Evolutionary conservation across 2,888 invertebrate species (phyloP).

Genomic region (Lochmaea capreae): DNA sequence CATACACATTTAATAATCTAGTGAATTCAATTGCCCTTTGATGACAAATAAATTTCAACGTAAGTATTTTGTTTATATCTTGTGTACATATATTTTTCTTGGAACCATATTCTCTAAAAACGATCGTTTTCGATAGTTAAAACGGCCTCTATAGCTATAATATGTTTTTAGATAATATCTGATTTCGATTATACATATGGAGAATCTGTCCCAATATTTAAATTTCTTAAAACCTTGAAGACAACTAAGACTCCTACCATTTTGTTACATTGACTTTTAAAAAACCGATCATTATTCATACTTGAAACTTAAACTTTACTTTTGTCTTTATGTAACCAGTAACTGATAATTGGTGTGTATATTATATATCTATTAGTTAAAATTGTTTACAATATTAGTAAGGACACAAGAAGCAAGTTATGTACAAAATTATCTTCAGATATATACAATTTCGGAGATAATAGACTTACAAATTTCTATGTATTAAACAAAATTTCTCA

Average conservation of each 20-base stretch:
- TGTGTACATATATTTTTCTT: background rate
- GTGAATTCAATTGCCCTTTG: conserved; percentile 2
- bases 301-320: background rate
- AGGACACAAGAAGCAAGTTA: background rate
- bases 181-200: conserved; percentile 3
- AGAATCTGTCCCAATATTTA: background rate
- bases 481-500: background rate
- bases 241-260: conserved; percentile 6
- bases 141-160: background rate
- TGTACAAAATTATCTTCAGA: background rate
- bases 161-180: background rate
- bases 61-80: conserved; percentile 11
- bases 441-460: conserved; percentile 1
- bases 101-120: background rate
- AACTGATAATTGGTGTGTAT: background rate
- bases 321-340: background rate
- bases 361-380: background rate
- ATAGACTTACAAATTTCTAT: background rate
- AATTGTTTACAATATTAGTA: background rate
- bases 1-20: background rate
- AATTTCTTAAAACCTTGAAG: conserved; percentile 10
- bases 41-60: conserved; percentile 1
- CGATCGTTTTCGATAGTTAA: background rate
- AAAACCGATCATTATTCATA: background rate
- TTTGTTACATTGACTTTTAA: background rate